Evolutionary conservation across 1,140 invertebrate species (phyloP).

Genomic region (Dinothrombium tinctorium): DNA sequence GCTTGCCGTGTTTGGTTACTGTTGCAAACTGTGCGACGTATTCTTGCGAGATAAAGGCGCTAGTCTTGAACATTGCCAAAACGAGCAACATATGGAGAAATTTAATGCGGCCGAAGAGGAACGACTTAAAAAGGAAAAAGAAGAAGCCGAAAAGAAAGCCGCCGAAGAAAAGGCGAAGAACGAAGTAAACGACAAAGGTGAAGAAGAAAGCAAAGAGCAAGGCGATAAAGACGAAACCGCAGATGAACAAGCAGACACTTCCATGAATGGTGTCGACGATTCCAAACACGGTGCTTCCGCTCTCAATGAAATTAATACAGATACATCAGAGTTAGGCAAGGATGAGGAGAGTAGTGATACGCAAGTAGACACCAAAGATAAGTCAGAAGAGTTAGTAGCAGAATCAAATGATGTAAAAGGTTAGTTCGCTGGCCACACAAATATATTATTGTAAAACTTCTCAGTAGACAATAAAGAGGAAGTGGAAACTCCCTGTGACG

Average conservation of each 20-base stretch:
- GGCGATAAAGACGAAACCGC: neutral
- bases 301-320: too few species aligned
- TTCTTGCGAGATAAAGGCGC: neutral
- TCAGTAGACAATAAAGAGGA: too few species aligned
- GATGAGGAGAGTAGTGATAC: too few species aligned
- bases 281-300: too few species aligned
- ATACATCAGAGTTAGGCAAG: too few species aligned
- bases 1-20: conserved; percentile 1
- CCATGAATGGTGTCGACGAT: too few species aligned
- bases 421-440: too few species aligned
- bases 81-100: neutral
- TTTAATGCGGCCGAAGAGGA: conserved; percentile 2
- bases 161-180: conserved; percentile 1
- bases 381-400: neutral
- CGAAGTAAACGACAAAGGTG: neutral
- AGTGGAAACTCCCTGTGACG: too few species aligned
- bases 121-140: neutral
- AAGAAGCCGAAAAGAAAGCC: neutral
- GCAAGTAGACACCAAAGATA: too few species aligned
- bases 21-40: conserved; percentile 5
- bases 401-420: neutral
- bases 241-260: neutral
- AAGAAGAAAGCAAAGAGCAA: neutral
- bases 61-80: neutral
- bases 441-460: too few species aligned